A percentile compares a stretch with the other conserved stretches of the same genome.
These are phyloP conservation scores for Pogonognathellus flavescens DNA, from an alignment of 1,140 invertebrate genomes.

Conservation along the genomic window DNA sequence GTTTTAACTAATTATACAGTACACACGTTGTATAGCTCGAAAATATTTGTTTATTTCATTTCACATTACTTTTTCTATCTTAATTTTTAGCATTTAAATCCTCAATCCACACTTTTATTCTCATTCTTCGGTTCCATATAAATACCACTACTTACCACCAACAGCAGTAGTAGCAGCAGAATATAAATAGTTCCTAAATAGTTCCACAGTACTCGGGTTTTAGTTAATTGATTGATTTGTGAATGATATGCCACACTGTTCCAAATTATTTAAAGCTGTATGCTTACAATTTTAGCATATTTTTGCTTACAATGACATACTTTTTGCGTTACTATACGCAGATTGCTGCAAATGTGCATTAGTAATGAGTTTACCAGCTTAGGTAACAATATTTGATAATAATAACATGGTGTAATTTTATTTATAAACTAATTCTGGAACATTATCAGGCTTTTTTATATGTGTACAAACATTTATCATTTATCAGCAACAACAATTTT, in stretches of 20 bases:
- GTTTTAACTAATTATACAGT: no score
- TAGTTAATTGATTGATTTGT: conserved; percentile 41
- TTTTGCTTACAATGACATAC: no score
- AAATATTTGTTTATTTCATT: conserved; percentile 45
- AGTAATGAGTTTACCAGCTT: no score
- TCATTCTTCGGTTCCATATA: conserved; percentile 2
- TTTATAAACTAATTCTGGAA: no score
- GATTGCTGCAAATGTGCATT: no score
- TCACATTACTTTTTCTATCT: not conserved
- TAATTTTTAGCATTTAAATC: not conserved
- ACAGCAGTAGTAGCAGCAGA: not conserved
- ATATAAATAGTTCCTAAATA: not conserved
- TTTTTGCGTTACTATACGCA: no score
- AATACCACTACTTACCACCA: not conserved
- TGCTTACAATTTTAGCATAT: no score
- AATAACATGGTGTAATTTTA: no score
- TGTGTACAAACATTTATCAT: no score
- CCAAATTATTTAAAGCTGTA: not conserved
- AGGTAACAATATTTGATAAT: no score
- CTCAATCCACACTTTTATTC: not conserved
- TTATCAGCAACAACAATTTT: no score
- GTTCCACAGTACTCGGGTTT: not conserved
- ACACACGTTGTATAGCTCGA: not conserved
- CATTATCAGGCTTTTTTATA: no score
- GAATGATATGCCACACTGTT: conserved; percentile 48